Conservation (phyloP, 2,113 vertebrate genomes). For the Anser brachyrhynchus region DNA sequence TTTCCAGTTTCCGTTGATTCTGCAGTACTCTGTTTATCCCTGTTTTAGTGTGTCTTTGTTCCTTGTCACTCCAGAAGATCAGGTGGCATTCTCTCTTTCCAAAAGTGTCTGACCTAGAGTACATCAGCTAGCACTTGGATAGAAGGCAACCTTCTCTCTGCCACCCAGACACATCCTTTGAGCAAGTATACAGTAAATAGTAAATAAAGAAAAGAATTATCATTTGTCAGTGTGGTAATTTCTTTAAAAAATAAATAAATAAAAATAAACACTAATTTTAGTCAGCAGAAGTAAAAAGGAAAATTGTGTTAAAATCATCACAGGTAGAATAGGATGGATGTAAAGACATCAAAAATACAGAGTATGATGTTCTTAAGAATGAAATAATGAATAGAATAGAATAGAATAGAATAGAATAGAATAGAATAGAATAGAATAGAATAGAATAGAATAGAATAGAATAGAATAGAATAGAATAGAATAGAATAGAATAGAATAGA, state of each 20-base stretch:
- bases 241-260: background rate
- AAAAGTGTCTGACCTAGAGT: background rate
- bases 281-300: background rate
- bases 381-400: background rate
- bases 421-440: too few species aligned
- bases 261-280: background rate
- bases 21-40: accelerated
- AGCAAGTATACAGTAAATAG: background rate
- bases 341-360: background rate
- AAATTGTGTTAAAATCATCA: background rate
- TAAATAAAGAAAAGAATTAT: background rate
- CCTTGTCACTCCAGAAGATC: background rate
- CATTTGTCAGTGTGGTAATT: background rate
- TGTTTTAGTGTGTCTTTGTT: background rate
- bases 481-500: too few species aligned
- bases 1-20: background rate
- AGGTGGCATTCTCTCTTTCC: background rate
- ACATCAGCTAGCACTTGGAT: background rate
- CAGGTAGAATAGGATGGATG: background rate
- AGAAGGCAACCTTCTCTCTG: background rate
- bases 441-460: too few species aligned
- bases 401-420: too few species aligned
- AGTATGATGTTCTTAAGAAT: background rate
- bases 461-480: too few species aligned
- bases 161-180: background rate